These are phyloP conservation scores for Metopolophium dirhodum DNA, from an alignment of 1,140 invertebrate genomes.

Conservation along the genomic window DNA sequence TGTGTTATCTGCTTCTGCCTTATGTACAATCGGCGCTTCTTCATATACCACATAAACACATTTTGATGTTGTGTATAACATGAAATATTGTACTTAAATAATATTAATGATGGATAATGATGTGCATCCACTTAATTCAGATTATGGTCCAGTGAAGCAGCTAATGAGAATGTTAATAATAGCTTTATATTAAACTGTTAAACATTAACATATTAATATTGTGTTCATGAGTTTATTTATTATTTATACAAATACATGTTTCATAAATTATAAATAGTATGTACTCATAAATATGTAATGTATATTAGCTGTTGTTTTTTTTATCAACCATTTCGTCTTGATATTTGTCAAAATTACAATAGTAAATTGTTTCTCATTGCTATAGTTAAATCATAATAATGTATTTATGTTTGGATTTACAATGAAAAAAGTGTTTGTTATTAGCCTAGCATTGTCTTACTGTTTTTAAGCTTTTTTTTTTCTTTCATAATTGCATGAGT, in stretches of 20 bases:
- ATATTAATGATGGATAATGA: background rate
- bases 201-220: conserved; percentile 7
- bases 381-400: background rate
- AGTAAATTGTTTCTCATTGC: background rate
- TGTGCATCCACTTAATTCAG: background rate
- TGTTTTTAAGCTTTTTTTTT: background rate
- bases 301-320: background rate
- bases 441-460: background rate
- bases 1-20: conserved; percentile 48
- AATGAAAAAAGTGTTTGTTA: conserved; percentile 10
- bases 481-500: conserved; percentile 23
- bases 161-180: background rate
- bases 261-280: background rate
- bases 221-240: background rate
- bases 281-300: background rate
- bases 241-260: background rate
- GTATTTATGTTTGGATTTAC: background rate
- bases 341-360: background rate
- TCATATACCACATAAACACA: background rate
- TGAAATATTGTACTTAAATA: conserved; percentile 18
- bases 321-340: background rate
- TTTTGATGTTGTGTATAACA: background rate
- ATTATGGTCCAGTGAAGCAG: background rate
- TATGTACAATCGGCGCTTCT: conserved; percentile 29
- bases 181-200: background rate